Conservation (phyloP, 1,140 invertebrate genomes). For the Nephotettix cincticeps region DNA sequence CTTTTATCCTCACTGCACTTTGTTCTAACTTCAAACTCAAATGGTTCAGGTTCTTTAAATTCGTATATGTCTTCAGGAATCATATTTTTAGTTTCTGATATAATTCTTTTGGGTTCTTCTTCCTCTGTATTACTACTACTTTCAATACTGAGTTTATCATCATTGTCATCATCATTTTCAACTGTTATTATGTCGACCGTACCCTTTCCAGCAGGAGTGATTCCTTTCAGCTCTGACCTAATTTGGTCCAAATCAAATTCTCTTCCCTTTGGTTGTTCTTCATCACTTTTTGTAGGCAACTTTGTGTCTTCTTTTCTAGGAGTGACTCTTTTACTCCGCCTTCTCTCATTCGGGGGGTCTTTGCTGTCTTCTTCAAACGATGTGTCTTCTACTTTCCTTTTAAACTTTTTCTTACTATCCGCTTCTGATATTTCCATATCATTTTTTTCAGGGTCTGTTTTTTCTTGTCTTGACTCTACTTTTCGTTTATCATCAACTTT, state of each 20-base stretch:
- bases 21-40: conserved; percentile 72
- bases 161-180: conserved; percentile 26
- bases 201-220: conserved; percentile 60
- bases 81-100: conserved; percentile 33
- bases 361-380: neutral
- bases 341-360: conserved; percentile 17
- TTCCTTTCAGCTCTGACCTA: conserved; percentile 77
- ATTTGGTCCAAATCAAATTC: conserved; percentile 84
- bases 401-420: neutral
- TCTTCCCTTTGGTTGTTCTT: conserved; percentile 56
- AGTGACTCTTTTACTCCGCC: conserved; percentile 23
- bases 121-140: conserved; percentile 28
- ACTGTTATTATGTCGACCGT: neutral
- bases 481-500: conserved; percentile 9
- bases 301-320: conserved; percentile 24
- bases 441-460: neutral
- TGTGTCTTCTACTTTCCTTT: neutral
- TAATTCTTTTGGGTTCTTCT: too few species aligned
- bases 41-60: conserved; percentile 85
- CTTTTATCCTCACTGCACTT: conserved; percentile 44
- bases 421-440: neutral
- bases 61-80: conserved; percentile 74
- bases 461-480: neutral
- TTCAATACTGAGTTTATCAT: neutral
- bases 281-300: conserved; percentile 26